Base-by-base conservation (phyloP, 2,888 invertebrate genomes). In the Venusia cambrica region DNA sequence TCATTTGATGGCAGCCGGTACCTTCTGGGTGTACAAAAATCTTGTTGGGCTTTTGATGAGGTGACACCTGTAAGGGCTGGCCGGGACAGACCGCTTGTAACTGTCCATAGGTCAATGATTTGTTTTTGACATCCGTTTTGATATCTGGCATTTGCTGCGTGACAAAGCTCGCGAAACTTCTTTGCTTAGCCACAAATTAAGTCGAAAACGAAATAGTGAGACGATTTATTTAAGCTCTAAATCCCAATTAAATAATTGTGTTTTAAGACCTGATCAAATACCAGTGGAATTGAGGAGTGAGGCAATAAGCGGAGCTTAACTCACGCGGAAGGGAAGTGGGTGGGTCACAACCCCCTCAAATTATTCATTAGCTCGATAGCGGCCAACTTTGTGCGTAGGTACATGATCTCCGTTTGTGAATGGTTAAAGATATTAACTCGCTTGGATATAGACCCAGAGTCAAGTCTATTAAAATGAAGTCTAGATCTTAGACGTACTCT, bases 351-450 rank as follows among this genome's bases (percentile, higher is more conserved):
- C 47, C 39, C 52, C 48, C 33, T 48, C 42, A 57, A 57, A 66
- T 64, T 60, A 64, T 61, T 66, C 54, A 64, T 67, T 58, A 63
- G 55, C 41, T 55, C 51, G 44, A 51, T 52, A 45, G 41, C 35
- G 42, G 45, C 45, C 36, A 46, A 49, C 54, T 65, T 58, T 57
- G 49, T 58, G 53, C 47, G 47, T 52, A n/a, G n/a, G n/a, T n/a
- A 48, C 47, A 33, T 48, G 41, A 50, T 51, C 50, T 49, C 44
- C 45, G 54, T 51, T 61, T 57, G 56, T 45, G 52, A 50, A 42
- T 47, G 53, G 42, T 39, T 57, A 58, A 52, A 50, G 31, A 54
- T 57, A 56, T 54, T 56, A 54, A 38, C 32, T 38, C 20, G 38
- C 34, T 45, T 31, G 13, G 14, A 11, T 10, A 11, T 22, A 11